Conservation (phyloP, 2,888 invertebrate species). For the Blastobasis adustella region DNA sequence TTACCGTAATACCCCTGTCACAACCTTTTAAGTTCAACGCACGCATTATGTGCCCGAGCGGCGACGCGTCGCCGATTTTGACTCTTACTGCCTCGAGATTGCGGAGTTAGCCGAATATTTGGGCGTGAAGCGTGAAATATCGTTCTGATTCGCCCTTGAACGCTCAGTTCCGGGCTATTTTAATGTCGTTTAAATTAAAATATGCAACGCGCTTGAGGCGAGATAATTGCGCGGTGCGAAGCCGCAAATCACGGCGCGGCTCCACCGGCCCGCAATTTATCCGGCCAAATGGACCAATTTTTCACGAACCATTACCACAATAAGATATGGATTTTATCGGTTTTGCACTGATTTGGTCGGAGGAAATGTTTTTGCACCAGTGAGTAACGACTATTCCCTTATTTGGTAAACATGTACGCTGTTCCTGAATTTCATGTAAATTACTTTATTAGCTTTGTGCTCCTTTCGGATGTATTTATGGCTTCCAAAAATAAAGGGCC, state of each 20-base stretch:
- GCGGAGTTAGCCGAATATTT: constrained; percentile 41
- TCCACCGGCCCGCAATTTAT: constrained; percentile 14
- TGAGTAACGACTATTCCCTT: constrained; percentile 15
- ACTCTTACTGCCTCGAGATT: constrained; percentile 36
- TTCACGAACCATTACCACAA: constrained; percentile 8
- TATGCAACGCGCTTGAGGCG: constrained; percentile 37
- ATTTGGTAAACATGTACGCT: constrained; percentile 11
- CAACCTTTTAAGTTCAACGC: constrained; percentile 69
- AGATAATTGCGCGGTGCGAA: constrained; percentile 40
- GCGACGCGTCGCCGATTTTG: constrained; percentile 24
- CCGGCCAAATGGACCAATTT: constrained; percentile 16
- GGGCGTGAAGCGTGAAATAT: constrained; percentile 45
- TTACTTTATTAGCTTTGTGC: constrained; percentile 10
- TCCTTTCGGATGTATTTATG: too few relatives aligned
- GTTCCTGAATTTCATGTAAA: constrained; percentile 14
- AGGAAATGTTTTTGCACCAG: constrained; percentile 17
- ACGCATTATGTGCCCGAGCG: constrained; percentile 41
- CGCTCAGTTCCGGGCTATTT: constrained; percentile 56
- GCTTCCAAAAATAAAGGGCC: constrained; percentile 26
- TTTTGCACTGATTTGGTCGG: constrained; percentile 23
- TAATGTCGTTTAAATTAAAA: constrained; percentile 61
- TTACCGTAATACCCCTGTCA: constrained; percentile 66
- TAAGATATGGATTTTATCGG: constrained; percentile 19
- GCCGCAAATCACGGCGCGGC: constrained; percentile 39
- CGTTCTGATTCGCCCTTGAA: constrained; percentile 52